Conservation (phyloP, 2,888 invertebrate genomes). For the Dicranocentrus wangi region DNA sequence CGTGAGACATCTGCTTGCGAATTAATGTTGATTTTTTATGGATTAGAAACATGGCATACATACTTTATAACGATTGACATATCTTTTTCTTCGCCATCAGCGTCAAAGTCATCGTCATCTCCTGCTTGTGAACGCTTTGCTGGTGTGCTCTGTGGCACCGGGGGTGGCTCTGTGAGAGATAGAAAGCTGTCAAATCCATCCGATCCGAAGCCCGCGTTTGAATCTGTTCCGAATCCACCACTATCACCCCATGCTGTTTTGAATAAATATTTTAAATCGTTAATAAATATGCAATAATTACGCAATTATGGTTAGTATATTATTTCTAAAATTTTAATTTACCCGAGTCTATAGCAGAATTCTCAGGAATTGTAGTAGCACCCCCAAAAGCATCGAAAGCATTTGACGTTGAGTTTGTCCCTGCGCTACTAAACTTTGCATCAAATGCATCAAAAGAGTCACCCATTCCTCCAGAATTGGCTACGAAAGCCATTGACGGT, state of each 20-base stretch:
- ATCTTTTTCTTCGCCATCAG: constrained; percentile 72
- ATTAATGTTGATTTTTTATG: too few relatives aligned
- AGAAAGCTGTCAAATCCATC: constrained; percentile 80
- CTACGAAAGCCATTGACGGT: constrained; percentile 45
- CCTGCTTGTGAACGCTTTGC: constrained; percentile 75
- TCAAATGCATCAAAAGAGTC: constrained; percentile 91
- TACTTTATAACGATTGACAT: constrained; percentile 74
- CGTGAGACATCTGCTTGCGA: too few relatives aligned
- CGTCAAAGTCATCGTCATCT: constrained; percentile 72
- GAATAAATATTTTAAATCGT: neutral
- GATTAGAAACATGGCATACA: constrained; percentile 1
- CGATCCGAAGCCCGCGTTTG: constrained; percentile 80
- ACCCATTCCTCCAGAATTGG: constrained; percentile 70
- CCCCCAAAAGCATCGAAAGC: constrained; percentile 74
- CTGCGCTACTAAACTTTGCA: constrained; percentile 81
- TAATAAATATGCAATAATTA: neutral
- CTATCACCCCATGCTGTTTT: constrained; percentile 77
- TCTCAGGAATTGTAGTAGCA: constrained; percentile 20
- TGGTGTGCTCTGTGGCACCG: constrained; percentile 81
- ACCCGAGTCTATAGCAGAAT: constrained; percentile 35
- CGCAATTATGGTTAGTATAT: neutral
- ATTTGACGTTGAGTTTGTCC: constrained; percentile 2
- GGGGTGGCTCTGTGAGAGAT: constrained; percentile 84
- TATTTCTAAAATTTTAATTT: too few relatives aligned
- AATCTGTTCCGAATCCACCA: constrained; percentile 78